Conservation (phyloP, 2,113 vertebrate genomes). For the Tupaia tana region DNA sequence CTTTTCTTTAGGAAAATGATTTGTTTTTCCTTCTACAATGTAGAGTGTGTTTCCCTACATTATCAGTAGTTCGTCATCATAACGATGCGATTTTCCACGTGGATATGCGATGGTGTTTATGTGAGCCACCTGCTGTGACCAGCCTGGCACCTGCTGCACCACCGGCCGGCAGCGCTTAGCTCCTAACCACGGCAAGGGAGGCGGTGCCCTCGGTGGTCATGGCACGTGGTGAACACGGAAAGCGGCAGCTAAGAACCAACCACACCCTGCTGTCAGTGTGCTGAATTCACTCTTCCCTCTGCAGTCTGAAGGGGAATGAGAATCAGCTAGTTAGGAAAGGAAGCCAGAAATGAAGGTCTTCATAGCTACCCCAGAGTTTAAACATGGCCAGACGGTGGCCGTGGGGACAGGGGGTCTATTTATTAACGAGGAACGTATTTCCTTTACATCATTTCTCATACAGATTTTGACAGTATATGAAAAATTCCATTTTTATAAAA, state of each 20-base stretch:
- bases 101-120: slow-evolving; percentile 60
- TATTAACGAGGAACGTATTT: background rate
- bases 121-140: background rate
- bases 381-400: background rate
- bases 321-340: background rate
- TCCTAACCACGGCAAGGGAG: slow-evolving; percentile 25
- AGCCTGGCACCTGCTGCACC: slow-evolving; percentile 20
- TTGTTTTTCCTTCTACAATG: slow-evolving; percentile 54
- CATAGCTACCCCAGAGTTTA: background rate
- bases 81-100: slow-evolving; percentile 69
- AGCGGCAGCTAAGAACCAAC: background rate
- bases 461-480: background rate
- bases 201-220: background rate
- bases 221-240: background rate
- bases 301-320: slow-evolving; percentile 19
- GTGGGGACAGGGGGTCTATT: background rate
- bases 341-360: background rate
- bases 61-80: slow-evolving; percentile 78
- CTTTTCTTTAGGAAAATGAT: slow-evolving; percentile 76
- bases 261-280: background rate
- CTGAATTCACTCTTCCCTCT: slow-evolving; percentile 34
- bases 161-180: slow-evolving; percentile 27
- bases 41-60: slow-evolving; percentile 44
- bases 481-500: background rate
- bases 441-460: slow-evolving; percentile 16